Percentiles rank a stretch among this genome's conserved stretches.
Evolutionary conservation across 2,797 vertebrate genomes (phyloP).

Genomic region (Spinibarbus caldwelli): DNA sequence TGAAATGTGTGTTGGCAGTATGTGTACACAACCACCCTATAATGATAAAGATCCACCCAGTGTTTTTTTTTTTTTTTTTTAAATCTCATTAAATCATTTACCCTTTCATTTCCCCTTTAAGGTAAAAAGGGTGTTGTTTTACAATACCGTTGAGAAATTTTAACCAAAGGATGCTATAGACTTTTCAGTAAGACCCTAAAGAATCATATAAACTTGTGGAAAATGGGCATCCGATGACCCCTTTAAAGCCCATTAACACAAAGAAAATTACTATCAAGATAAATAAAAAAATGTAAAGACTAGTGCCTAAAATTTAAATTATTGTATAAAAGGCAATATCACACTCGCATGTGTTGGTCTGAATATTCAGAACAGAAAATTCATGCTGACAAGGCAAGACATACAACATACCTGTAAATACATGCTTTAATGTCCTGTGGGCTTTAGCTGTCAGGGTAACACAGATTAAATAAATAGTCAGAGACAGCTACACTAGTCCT

Average conservation of each 20-base stretch:
- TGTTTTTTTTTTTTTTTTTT: no score
- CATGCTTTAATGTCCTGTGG: background rate
- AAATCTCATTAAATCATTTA: no score
- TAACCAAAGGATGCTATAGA: no score
- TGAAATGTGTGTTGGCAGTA: no score
- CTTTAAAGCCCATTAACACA: background rate
- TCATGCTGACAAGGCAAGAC: background rate
- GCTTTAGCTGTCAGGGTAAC: slow-evolving; percentile 12
- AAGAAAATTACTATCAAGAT: background rate
- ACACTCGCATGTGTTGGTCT: background rate
- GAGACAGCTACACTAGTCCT: slow-evolving; percentile 39
- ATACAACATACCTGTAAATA: background rate
- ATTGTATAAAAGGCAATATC: background rate
- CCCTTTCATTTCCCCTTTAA: no score
- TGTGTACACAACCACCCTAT: no score
- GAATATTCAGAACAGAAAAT: background rate
- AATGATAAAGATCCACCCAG: no score
- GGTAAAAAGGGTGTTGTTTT: no score
- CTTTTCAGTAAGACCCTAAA: no score
- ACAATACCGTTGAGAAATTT: no score
- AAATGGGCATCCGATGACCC: no score
- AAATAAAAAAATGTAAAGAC: background rate
- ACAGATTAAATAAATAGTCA: slow-evolving; percentile 36
- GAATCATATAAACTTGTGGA: no score
- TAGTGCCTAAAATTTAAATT: background rate